Percentiles rank a stretch among this genome's conserved stretches.
phyloP scores from a whole-genome alignment of 53 echinoderm and acorn worm genomes.

The Stichopus horrens region DNA sequence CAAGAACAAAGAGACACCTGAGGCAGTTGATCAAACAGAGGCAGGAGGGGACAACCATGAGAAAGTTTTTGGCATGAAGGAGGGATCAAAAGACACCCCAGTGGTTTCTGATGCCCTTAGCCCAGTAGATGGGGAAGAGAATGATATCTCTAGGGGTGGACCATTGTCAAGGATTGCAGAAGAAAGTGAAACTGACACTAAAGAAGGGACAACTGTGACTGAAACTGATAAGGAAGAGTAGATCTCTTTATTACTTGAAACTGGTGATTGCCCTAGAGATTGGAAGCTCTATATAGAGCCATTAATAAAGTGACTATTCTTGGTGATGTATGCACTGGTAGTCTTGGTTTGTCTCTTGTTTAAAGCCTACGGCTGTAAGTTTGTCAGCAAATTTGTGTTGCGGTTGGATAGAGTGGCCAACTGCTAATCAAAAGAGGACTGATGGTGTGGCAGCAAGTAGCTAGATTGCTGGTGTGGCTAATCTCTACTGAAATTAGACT shows the following conservation, averaged over 20 bases:
- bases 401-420: too few species aligned
- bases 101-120: background rate
- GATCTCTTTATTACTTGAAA: background rate
- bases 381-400: too few species aligned
- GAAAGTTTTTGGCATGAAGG: slow-evolving; percentile 28
- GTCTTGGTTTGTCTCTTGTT: too few species aligned
- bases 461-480: too few species aligned
- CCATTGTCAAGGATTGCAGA: slow-evolving; percentile 73
- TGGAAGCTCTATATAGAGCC: too few species aligned
- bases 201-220: slow-evolving; percentile 58
- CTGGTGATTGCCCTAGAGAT: too few species aligned
- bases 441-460: too few species aligned
- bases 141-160: slow-evolving; percentile 55
- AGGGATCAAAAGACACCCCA: slow-evolving; percentile 1
- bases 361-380: too few species aligned
- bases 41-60: slow-evolving; percentile 48
- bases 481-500: too few species aligned
- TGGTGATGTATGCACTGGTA: too few species aligned
- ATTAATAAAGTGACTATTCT: too few species aligned
- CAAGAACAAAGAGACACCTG: slow-evolving; percentile 46
- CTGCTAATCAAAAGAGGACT: too few species aligned
- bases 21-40: background rate
- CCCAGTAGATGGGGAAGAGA: background rate
- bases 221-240: slow-evolving; percentile 62
- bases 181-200: slow-evolving; percentile 77